A percentile compares a stretch with the other conserved stretches of the same genome.
Evolutionary conservation across 1,140 invertebrate genomes (phyloP).

Genomic region (Matsumurasca onukii): DNA sequence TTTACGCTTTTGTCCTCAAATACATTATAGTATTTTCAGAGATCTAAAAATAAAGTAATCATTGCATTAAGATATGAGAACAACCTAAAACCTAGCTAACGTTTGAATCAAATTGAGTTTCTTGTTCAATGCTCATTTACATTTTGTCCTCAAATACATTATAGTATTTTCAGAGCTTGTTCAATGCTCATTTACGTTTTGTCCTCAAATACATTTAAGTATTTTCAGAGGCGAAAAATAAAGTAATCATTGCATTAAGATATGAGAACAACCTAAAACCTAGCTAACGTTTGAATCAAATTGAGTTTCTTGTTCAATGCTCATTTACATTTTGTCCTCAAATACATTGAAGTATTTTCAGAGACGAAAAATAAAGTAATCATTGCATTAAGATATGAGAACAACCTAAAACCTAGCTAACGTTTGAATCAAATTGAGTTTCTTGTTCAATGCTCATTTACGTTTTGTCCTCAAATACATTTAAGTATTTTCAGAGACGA

Average conservation of each 20-base stretch:
- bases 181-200: constrained; percentile 5
- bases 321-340: constrained; percentile 1
- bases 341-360: not conserved
- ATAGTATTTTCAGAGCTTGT: not conserved
- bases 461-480: not conserved
- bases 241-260: constrained; percentile 1
- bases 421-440: too few species aligned
- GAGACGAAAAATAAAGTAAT: constrained; percentile 21
- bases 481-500: constrained; percentile 19
- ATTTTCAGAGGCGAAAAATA: constrained; percentile 23
- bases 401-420: too few species aligned
- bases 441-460: not conserved
- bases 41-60: constrained; percentile 17
- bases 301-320: not conserved
- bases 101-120: too few species aligned
- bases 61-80: not conserved
- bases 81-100: too few species aligned
- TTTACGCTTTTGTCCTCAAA: constrained; percentile 1
- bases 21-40: not conserved
- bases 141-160: constrained; percentile 1
- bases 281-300: too few species aligned
- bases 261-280: too few species aligned
- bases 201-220: not conserved
- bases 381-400: constrained; percentile 3
- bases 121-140: not conserved